Base-by-base conservation (phyloP, 2,797 vertebrate genomes). In the Poecilia gillii region DNA sequence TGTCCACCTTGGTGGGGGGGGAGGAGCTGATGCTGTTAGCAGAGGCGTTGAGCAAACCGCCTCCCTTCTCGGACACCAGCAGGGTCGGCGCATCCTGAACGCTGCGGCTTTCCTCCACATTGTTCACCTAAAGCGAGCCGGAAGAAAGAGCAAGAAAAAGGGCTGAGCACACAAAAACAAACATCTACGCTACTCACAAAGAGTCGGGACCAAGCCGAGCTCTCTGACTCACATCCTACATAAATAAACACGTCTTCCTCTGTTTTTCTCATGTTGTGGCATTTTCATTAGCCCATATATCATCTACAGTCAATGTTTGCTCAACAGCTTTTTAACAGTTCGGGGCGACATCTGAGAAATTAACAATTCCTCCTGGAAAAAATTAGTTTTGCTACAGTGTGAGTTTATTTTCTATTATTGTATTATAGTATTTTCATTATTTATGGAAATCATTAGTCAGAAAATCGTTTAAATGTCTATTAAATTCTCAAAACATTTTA, bases 11-110 rank as follows among this genome's bases (percentile, higher is more conserved):
- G 41, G 77, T 64, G 0, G 94, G 93, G 75, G 95, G 91, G 89
- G 92, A 96, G 78, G 95, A 93, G 81, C 90, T 93, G 78, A 96
- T 89, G 73, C 94, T 96, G 86, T 96, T 96, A 0, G 91, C 91
- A 0, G 94, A 90, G 85, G 93, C 91, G 0, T 94, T 91, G 62
- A 96, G 86, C 46, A 95, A 94, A 39, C 94, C 96, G 1, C 82
- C 93, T 2, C 94, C 96, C 87, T 97, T 98, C 92, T 98, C 97
- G 0, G 97, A 97, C 90, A 97, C 95, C 85, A 96, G 95, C 68
- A 98, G 89, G 0, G 97, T 97, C 0, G 96, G 96, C 9, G 96
- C 96, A 0, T 97, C 97, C 41, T 96, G 96, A 75, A 93, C 70
- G 1, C 96, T 97, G 76, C 76, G 89, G 71, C 88, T 94, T 31